Evolutionary conservation across 2,888 invertebrate genomes (phyloP), one percentile per base, ranked within the genome.

Genomic region (Athrips mouffetella): DNA sequence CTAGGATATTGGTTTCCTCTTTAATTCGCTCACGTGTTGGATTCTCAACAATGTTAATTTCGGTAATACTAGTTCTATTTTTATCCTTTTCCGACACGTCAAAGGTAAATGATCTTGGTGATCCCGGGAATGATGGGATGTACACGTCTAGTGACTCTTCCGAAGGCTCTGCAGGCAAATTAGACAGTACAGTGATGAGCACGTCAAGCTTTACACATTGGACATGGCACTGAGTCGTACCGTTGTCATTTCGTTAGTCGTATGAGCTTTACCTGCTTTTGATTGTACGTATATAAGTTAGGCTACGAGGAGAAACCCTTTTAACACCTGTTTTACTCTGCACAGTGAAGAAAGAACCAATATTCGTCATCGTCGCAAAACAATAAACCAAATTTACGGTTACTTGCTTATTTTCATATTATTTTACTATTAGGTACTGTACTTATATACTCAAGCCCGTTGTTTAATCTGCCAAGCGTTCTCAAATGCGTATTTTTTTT

Each of bases 51-150:
- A 31, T 15, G 8, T 6, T 13, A 6, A 11, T 15, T 15, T 31
- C 6, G 15, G 11, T 8, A 5, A 13, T 11, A 11, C 11, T 30
- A 5, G 30, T 11, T n/a, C 11, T 30, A 2, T 8, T 31, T 31
- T 13, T 11, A 6, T 3, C 8, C 3, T 13, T 6, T 13, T 15
- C 31, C 15, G 13, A 13, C 3, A 11, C 31, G 2, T 31, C 31
- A 3, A 10, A 16, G 35, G 50, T 46, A n/a, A 69, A 16, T 3
- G 73, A 69, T 48, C 69, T 67, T 49, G 71, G 70, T 3, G 76
- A 72, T 1, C 62, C 67, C 25, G 75, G 73, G 37, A 52, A 71
- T 3, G 80, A 80, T 2, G 79, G 76, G 41, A 77, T 71, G 27
- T 57, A 29, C 11, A 54, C 63, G 39, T 79, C 77, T 60, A 78